Conservation (phyloP, 2,888 invertebrate genomes). For the Beris chalybata region DNA sequence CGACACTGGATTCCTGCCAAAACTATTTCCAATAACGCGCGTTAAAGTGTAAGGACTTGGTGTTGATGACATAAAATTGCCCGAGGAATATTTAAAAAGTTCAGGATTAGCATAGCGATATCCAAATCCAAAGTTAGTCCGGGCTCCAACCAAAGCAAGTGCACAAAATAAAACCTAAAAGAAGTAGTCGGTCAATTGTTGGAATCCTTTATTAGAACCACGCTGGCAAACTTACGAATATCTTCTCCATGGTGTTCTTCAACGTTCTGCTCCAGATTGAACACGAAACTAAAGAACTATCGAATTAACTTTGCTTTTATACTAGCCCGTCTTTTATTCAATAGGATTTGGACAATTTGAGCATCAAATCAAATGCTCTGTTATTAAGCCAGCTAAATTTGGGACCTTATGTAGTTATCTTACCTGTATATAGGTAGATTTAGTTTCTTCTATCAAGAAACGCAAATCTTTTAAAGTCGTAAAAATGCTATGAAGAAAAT, state of each 20-base stretch:
- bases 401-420: too few relatives aligned
- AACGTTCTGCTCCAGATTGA: neutral
- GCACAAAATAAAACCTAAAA: constrained; percentile 7
- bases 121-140: constrained; percentile 11
- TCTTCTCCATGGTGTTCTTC: constrained; percentile 8
- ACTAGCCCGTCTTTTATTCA: neutral
- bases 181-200: neutral
- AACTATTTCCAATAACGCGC: constrained; percentile 7
- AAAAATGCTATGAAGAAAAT: constrained; percentile 3
- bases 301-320: constrained; percentile 12
- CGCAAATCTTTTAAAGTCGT: constrained; percentile 22
- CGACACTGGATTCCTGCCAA: neutral
- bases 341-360: neutral
- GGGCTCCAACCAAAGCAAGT: constrained; percentile 1
- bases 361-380: constrained; percentile 9
- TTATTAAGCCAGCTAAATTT: too few relatives aligned
- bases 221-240: constrained; percentile 12
- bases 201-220: neutral
- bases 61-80: neutral
- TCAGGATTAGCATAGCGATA: constrained; percentile 3
- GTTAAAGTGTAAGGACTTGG: constrained; percentile 8
- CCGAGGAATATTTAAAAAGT: constrained; percentile 5
- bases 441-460: neutral
- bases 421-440: too few relatives aligned
- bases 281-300: constrained; percentile 9